These are phyloP conservation scores for Meiosimyza platycephala DNA, from an alignment of 2,888 invertebrate genomes.

Conservation along the genomic window DNA sequence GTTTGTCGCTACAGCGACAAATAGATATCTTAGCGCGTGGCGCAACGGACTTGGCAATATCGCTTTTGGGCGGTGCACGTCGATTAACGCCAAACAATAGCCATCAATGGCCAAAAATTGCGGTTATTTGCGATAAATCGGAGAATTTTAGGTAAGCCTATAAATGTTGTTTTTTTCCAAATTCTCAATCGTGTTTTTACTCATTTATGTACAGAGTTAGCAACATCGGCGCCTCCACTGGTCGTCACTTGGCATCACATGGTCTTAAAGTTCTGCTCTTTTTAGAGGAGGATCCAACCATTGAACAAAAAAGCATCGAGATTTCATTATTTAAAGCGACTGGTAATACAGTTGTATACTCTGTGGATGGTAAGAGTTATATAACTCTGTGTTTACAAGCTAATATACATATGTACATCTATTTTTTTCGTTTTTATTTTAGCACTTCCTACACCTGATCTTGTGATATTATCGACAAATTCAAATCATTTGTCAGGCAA, in stretches of 20 bases:
- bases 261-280: conserved; percentile 79
- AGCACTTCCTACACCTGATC: conserved; percentile 67
- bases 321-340: conserved; percentile 76
- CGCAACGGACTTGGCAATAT: conserved; percentile 84
- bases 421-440: conserved; percentile 33
- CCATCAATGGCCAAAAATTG: conserved; percentile 88
- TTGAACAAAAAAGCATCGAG: conserved; percentile 71
- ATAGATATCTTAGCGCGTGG: conserved; percentile 85
- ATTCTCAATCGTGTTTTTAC: neutral
- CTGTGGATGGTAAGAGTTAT: conserved; percentile 63
- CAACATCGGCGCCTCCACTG: conserved; percentile 79
- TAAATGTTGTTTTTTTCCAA: conserved; percentile 24
- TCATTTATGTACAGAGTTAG: conserved; percentile 61
- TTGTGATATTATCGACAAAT: conserved; percentile 66
- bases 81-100: conserved; percentile 86
- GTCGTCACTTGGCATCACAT: conserved; percentile 84
- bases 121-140: conserved; percentile 78
- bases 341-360: conserved; percentile 71
- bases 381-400: neutral
- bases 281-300: conserved; percentile 68
- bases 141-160: conserved; percentile 68
- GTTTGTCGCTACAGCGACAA: conserved; percentile 75
- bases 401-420: neutral
- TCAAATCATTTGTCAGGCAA: conserved; percentile 66
- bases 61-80: conserved; percentile 85